Base-by-base conservation (phyloP, 2,888 invertebrate genomes). In the Ichneumoninae sp. region DNA sequence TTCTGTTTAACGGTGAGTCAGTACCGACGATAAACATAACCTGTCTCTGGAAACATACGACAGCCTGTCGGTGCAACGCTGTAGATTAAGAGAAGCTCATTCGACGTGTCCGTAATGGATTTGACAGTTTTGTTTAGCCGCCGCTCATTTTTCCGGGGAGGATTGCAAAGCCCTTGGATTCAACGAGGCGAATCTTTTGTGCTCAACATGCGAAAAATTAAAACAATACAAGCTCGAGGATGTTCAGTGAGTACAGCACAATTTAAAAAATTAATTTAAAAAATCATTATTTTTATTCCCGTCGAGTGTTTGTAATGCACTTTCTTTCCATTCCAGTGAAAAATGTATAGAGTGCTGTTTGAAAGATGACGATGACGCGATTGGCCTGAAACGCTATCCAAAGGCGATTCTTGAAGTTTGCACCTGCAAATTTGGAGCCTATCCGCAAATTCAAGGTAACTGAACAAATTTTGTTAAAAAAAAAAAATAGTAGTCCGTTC, bases 371-470 rank as follows among this genome's bases (percentile, higher is more conserved):
- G 94, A 95, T 57, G 95, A 95, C 6, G 95, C 95, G 13, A 94
- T 95, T 77, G 94, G 93, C 30, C 91, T 93, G 1, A 97, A 97
- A 94, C 96, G 96, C 82, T 99, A 98, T 93, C 97, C 98, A 0
- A 97, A 96, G 92, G 99, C 99, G 0, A 96, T 98, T 82, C 94
- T 99, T 60, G 98, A 99, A 95, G 98, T 99, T 6, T 99, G 99
- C 93, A 98, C 98, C 72, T 99, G 99, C 94, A 99, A 99, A 95
- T 98, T 99, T 95, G 98, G 98, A 82, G 97, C 98, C 7, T 99
- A 98, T 95, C 99, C 99, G 57, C 99, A 99, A 95, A 98, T 99
- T 90, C 98, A 99, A 95, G 96, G 96, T 96, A 91, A 85, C 68
- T 69, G 7, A n/a, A 33, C 8, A n/a, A 19, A 22, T 33, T 33